phyloP scores from a whole-genome alignment of 1,140 invertebrate genomes.

The Littorina saxatilis region DNA sequence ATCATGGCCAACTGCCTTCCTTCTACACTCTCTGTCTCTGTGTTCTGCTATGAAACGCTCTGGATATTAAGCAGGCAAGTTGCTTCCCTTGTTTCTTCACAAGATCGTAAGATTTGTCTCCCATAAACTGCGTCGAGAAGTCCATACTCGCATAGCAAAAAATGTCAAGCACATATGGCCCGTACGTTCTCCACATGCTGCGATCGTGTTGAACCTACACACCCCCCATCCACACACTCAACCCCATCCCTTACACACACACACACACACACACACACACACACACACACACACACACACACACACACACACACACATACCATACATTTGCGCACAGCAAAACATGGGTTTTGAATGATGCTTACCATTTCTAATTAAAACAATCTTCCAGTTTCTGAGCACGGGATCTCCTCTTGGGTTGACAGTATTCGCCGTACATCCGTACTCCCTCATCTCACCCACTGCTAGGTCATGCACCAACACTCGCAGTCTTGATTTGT shows the following conservation, averaged over 20 bases:
- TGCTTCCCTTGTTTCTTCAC: slow-evolving; percentile 20
- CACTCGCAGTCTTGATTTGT: slow-evolving; percentile 1
- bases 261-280: no score
- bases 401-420: not conserved
- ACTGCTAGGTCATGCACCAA: slow-evolving; percentile 9
- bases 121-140: no score
- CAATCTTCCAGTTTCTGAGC: not conserved
- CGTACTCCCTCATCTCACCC: slow-evolving; percentile 9
- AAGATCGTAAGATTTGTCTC: not conserved
- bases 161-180: no score
- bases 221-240: no score
- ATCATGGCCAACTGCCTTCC: slow-evolving; percentile 25
- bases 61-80: not conserved
- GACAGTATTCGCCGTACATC: slow-evolving; percentile 5
- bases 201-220: no score
- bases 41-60: not conserved
- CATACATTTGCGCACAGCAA: no score
- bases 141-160: no score
- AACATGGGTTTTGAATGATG: no score
- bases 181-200: no score
- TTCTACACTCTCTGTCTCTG: not conserved
- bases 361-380: slow-evolving; percentile 10
- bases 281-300: no score
- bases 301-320: no score
- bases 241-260: no score